Percentiles rank a stretch among this genome's conserved stretches.
Conservation (phyloP, 2,797 vertebrate species). For the Myotis planiceps region DNA sequence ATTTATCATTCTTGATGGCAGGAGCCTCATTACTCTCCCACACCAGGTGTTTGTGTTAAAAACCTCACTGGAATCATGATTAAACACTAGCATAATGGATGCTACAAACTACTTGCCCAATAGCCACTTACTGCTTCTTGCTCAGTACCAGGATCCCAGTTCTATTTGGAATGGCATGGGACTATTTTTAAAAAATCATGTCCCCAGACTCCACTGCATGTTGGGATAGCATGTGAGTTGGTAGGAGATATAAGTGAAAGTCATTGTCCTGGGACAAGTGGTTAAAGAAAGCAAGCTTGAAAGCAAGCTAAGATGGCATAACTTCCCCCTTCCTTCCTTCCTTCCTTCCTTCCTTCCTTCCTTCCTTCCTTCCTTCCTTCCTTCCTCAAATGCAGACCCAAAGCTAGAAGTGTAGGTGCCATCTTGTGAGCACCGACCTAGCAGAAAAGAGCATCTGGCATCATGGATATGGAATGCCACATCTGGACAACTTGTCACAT, state of each 20-base stretch:
- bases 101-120: neutral
- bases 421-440: neutral
- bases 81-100: neutral
- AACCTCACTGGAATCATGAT: neutral
- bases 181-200: neutral
- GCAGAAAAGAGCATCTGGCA: neutral
- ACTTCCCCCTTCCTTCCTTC: neutral
- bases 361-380: neutral
- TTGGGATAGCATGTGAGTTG: neutral
- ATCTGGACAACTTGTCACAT: neutral
- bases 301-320: neutral
- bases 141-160: neutral
- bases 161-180: neutral
- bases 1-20: neutral
- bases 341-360: neutral
- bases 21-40: neutral
- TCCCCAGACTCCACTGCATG: neutral
- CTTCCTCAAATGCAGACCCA: neutral
- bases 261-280: neutral
- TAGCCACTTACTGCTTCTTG: neutral
- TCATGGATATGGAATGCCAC: neutral
- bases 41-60: neutral
- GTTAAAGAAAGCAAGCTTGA: neutral
- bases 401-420: neutral
- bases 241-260: neutral